Conservation (phyloP, 2,888 invertebrate species). For the Yponomeuta cagnagella region DNA sequence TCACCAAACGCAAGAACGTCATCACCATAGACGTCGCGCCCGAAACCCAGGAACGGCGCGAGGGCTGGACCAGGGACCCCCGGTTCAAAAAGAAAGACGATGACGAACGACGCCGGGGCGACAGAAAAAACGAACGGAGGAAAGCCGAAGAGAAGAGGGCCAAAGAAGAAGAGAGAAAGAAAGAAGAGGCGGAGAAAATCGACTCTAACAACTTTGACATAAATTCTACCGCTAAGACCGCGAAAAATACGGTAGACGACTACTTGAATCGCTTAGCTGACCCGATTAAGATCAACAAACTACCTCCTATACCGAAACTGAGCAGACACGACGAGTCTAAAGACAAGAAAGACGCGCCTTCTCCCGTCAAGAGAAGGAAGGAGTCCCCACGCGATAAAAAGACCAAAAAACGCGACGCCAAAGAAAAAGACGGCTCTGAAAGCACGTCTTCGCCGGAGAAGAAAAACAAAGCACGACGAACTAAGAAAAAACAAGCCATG, state of each 20-base stretch:
- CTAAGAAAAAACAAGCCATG: conserved; percentile 27
- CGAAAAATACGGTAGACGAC: conserved; percentile 24
- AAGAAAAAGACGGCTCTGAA: conserved; percentile 20
- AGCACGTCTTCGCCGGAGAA: conserved; percentile 39
- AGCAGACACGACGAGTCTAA: conserved; percentile 30
- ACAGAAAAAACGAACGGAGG: neutral
- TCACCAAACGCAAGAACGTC: conserved; percentile 61
- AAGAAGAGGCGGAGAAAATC: conserved; percentile 19
- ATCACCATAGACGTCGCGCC: conserved; percentile 64
- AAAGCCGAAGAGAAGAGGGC: conserved; percentile 8
- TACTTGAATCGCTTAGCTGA: conserved; percentile 44
- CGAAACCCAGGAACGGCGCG: conserved; percentile 16
- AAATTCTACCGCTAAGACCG: neutral
- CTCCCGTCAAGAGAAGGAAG: conserved; percentile 32
- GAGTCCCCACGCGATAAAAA: conserved; percentile 28
- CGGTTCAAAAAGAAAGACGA: conserved; percentile 19
- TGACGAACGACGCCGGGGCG: conserved; percentile 10
- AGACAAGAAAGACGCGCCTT: conserved; percentile 24
- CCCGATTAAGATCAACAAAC: conserved; percentile 48
- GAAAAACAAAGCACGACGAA: conserved; percentile 28
- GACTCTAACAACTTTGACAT: conserved; percentile 14
- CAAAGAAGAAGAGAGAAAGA: conserved; percentile 16
- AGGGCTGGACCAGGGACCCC: conserved; percentile 8
- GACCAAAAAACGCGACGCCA: conserved; percentile 29
- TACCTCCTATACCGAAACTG: conserved; percentile 64